A percentile compares a stretch with the other conserved stretches of the same genome.
Conservation (phyloP, 1,140 invertebrate genomes). For the Bombus polaris region DNA sequence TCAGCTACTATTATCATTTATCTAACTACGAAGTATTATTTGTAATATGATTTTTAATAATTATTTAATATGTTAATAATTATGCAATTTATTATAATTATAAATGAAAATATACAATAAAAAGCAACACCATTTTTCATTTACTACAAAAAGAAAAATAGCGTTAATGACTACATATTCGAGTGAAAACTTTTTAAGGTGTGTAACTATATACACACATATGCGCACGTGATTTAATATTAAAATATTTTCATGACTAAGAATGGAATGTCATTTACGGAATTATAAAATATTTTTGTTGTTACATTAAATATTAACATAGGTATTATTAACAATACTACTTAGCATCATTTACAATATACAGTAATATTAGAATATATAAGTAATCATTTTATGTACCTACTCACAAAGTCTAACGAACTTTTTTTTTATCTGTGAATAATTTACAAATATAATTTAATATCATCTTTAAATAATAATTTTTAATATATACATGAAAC, state of each 20-base stretch:
- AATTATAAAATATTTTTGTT: constrained; percentile 54
- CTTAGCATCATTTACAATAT: constrained; percentile 42
- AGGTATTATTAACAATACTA: constrained; percentile 39
- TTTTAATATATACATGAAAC: constrained; percentile 46
- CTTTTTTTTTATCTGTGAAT: constrained; percentile 18
- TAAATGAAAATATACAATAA: constrained; percentile 73
- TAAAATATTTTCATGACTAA: constrained; percentile 36
- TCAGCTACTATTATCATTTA: constrained; percentile 71
- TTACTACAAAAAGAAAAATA: constrained; percentile 28
- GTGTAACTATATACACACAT: background rate
- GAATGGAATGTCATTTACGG: constrained; percentile 57
- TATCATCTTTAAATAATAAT: constrained; percentile 28
- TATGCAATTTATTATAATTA: constrained; percentile 74
- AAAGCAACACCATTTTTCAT: constrained; percentile 61
- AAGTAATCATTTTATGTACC: constrained; percentile 15
- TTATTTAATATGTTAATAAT: constrained; percentile 71
- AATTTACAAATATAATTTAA: constrained; percentile 38
- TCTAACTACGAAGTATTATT: constrained; percentile 76
- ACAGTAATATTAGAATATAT: constrained; percentile 29
- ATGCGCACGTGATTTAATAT: constrained; percentile 22
- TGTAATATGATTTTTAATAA: constrained; percentile 72
- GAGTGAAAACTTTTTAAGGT: background rate
- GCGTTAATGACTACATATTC: background rate
- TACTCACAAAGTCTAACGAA: constrained; percentile 16
- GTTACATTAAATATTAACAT: constrained; percentile 51